These are phyloP conservation scores for Mallotus villosus DNA, from an alignment of 2,797 vertebrate species.

Conservation along the genomic window DNA sequence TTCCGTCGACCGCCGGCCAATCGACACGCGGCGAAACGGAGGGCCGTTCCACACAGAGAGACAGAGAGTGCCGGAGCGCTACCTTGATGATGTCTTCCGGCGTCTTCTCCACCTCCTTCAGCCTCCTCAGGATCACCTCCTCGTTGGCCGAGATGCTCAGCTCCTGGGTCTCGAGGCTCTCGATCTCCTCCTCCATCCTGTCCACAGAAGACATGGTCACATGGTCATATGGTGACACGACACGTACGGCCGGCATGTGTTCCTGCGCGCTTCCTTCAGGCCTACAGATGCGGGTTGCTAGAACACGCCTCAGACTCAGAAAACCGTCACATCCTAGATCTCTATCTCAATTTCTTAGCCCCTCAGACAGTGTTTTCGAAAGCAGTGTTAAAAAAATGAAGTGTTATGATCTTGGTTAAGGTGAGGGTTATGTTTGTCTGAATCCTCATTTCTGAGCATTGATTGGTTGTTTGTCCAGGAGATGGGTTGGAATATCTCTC, in stretches of 20 bases:
- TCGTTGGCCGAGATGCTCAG: slow-evolving; percentile 86
- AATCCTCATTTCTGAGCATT: slow-evolving; percentile 3
- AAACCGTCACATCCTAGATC: background rate
- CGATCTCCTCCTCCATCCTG: slow-evolving; percentile 90
- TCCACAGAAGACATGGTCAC: background rate
- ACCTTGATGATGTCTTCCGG: slow-evolving; percentile 94
- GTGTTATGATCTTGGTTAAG: slow-evolving; percentile 4
- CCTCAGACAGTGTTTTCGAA: no score
- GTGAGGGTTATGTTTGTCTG: slow-evolving; percentile 22
- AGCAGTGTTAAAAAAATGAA: background rate
- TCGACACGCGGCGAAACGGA: background rate
- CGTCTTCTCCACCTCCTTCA: slow-evolving; percentile 90
- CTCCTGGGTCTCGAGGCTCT: slow-evolving; percentile 85
- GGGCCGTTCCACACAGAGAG: slow-evolving; percentile 4
- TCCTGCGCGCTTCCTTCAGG: no score
- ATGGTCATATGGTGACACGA: background rate
- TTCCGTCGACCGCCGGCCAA: background rate
- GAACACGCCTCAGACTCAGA: background rate
- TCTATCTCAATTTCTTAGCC: background rate
- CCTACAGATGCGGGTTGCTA: no score
- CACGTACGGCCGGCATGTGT: no score
- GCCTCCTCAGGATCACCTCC: slow-evolving; percentile 81
- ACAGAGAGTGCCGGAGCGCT: slow-evolving; percentile 23
- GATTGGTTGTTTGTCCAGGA: slow-evolving; percentile 23
- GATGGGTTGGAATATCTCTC: slow-evolving; percentile 18